Conservation (phyloP, 2,113 vertebrate genomes). For the Esox niger region DNA sequence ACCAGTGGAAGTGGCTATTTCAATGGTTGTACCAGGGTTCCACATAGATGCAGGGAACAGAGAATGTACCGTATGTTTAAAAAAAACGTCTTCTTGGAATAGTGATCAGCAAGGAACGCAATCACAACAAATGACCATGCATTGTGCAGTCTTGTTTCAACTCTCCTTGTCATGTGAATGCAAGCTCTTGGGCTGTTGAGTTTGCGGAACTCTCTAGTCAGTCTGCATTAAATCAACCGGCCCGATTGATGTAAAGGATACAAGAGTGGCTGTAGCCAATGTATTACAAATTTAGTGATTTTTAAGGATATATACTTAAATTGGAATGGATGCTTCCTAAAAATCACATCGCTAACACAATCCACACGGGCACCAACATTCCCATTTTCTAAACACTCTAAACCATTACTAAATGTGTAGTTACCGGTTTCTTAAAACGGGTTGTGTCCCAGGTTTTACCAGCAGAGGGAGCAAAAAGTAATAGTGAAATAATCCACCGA, state of each 20-base stretch:
- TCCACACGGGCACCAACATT: not conserved
- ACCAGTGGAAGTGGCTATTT: constrained; percentile 54
- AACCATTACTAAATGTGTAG: not conserved
- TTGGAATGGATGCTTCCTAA: no score
- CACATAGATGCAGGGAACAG: constrained; percentile 58
- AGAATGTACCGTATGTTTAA: no score
- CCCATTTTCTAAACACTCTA: not conserved
- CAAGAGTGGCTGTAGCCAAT: not conserved
- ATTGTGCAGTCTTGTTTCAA: constrained; percentile 63
- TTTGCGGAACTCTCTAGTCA: not conserved
- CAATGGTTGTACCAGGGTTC: constrained; percentile 48
- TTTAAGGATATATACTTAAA: not conserved
- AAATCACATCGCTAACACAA: not conserved
- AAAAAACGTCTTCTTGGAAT: constrained; percentile 8
- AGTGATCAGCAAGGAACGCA: constrained; percentile 61
- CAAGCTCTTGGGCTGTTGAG: not conserved
- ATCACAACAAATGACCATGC: constrained; percentile 73
- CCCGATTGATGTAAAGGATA: not conserved
- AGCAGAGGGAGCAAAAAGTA: constrained; percentile 81
- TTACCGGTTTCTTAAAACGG: constrained; percentile 1
- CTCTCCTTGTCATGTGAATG: constrained; percentile 58
- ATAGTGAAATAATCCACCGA: not conserved
- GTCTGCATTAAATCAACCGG: not conserved
- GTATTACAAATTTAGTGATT: not conserved
- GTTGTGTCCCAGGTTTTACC: constrained; percentile 53